Percentiles rank a stretch among this genome's conserved stretches.
These are phyloP conservation scores for Mionectes macconnelli DNA, from an alignment of 2,113 vertebrate genomes.

Conservation along the genomic window DNA sequence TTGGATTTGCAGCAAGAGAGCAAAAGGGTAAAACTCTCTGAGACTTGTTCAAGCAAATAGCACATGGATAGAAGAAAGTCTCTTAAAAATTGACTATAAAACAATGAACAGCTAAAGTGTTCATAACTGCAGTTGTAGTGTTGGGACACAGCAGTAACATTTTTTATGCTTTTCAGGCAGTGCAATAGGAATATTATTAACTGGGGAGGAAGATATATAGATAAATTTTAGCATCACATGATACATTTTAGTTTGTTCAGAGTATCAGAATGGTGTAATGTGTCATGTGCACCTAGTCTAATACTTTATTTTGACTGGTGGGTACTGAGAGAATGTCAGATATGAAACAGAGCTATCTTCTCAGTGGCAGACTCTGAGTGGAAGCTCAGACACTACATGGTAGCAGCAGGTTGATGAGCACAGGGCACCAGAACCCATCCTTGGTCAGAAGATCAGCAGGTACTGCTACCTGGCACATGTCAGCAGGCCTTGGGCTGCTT, in stretches of 20 bases:
- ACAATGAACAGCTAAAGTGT: background rate
- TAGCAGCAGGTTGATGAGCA: background rate
- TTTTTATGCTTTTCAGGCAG: background rate
- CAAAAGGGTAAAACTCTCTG: background rate
- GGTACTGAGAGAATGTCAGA: background rate
- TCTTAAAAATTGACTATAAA: background rate
- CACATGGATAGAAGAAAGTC: background rate
- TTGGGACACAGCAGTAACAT: background rate
- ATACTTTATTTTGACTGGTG: background rate
- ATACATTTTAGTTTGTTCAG: background rate
- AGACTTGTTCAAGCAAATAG: background rate
- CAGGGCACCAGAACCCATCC: background rate
- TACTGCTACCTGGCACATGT: background rate
- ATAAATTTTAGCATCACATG: background rate
- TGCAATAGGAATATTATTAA: background rate
- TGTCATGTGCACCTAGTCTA: background rate
- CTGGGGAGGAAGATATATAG: background rate
- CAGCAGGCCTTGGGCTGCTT: background rate
- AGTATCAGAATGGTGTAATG: background rate
- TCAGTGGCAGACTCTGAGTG: background rate
- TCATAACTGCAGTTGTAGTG: background rate
- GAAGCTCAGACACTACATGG: accelerated
- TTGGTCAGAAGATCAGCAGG: background rate
- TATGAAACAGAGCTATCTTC: background rate
- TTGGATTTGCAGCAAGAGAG: background rate